Base-by-base conservation (phyloP, 2,113 vertebrate species). In the Struthio camelus region DNA sequence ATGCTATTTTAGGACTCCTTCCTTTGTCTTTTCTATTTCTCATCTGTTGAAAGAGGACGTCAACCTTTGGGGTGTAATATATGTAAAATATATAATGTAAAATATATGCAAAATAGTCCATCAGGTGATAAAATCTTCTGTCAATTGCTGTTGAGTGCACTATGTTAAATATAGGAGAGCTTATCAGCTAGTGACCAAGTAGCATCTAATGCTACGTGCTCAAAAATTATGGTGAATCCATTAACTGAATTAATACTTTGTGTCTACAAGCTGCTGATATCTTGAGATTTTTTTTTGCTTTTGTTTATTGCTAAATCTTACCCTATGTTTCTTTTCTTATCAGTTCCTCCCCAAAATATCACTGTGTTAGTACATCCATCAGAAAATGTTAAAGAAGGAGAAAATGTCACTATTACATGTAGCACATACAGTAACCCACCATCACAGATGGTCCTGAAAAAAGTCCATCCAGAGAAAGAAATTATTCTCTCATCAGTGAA, bases 341-440 rank as follows among this genome's bases (percentile, higher is more conserved):
- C 66, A 93, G 83, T 94, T 94, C 51, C 82, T 95, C 75, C 94
- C 50, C 17, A 27, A 95, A 97, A 97, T 59, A 44, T 61, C 69
- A 58, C 69, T 70, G 36, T 95, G 51, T 83, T 86, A 85, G 91
- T 92, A 34, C 38, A 94, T 84, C 76, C 69, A 92, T 92, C 71
- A 90, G 89, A 95, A 96, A 96, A 96, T 83, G 59, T 92, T 80
- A 92, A 81, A 96, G 72, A 95, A 95, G 62, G 93, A 85, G 87
- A 89, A 95, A 97, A 90, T 80, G 53, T 84, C 72, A 93, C 56
- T 22, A 91, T 93, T 88, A 82, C 27, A 10, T 89, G 69, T 94
- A 95, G 95, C 54, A 94, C 50, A n/a, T 90, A 89, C 82, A 97
- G 80, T 93, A 87, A 94, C 72, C 59, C 50, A 38, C 53, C 59